Evolutionary conservation across 1,140 invertebrate genomes (phyloP).

Genomic region (Rhagoletis zephyria): DNA sequence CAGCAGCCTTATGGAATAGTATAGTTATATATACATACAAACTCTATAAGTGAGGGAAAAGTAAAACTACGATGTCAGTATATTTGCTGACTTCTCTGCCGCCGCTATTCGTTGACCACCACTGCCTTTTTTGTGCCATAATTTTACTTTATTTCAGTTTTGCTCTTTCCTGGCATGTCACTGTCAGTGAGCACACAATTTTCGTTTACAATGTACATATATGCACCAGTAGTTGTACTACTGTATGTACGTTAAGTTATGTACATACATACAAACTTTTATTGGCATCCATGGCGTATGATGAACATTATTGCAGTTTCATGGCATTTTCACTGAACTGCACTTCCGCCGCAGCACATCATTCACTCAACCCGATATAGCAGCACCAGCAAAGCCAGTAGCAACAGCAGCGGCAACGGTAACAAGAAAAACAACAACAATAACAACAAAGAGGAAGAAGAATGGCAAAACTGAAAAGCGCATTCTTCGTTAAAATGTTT

Average conservation of each 20-base stretch:
- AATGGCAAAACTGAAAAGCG: not conserved
- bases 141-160: no score
- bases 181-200: no score
- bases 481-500: not conserved
- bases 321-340: slow-evolving; percentile 32
- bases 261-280: not conserved
- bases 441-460: not conserved
- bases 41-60: no score
- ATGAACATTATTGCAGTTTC: slow-evolving; percentile 46
- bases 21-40: no score
- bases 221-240: no score
- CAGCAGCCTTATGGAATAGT: no score
- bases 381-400: not conserved
- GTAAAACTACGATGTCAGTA: no score
- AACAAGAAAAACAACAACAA: not conserved
- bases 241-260: not conserved
- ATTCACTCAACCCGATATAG: slow-evolving; percentile 40
- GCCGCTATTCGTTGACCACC: no score
- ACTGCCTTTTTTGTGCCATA: no score
- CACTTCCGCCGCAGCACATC: slow-evolving; percentile 1
- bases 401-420: not conserved
- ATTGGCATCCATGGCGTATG: slow-evolving; percentile 24
- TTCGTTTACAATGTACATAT: no score
- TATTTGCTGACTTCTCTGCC: no score
- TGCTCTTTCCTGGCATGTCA: no score